Percentiles rank a stretch among this genome's conserved stretches.
Conservation (phyloP, 2,797 vertebrate genomes). For the Rhincodon typus region DNA sequence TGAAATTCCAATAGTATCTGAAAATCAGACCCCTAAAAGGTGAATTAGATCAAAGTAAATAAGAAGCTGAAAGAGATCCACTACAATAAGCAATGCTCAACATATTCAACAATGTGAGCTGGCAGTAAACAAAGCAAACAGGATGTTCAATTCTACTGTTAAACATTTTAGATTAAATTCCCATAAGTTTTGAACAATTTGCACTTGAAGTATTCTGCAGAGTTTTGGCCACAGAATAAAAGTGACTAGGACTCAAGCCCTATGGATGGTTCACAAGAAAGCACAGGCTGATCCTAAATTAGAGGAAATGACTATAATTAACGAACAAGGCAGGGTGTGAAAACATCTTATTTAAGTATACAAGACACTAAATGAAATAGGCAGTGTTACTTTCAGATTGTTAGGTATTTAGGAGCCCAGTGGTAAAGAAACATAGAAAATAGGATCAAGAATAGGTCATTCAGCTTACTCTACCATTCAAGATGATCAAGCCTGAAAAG, state of each 20-base stretch:
- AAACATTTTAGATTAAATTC: not conserved
- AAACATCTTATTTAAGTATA: not conserved
- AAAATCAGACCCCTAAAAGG: not conserved
- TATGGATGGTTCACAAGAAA: not conserved
- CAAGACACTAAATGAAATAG: not conserved
- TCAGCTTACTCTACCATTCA: too few relatives aligned
- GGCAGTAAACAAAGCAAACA: not conserved
- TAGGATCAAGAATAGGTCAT: too few relatives aligned
- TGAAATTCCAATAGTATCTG: not conserved
- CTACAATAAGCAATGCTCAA: not conserved
- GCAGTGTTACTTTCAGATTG: not conserved
- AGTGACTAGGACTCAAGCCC: not conserved
- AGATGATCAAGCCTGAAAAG: too few relatives aligned
- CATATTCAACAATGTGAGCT: not conserved
- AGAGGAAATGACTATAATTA: not conserved
- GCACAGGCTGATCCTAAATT: too few relatives aligned
- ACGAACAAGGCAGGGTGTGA: not conserved
- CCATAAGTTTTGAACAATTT: not conserved
- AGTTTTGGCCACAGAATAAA: not conserved
- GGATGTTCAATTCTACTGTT: not conserved
- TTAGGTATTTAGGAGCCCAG: not conserved
- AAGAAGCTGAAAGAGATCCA: not conserved
- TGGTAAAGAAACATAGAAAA: not conserved
- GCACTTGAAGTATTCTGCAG: not conserved
- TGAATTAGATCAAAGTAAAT: not conserved